Percentiles rank a stretch among this genome's conserved stretches.
Conservation (phyloP, 2,113 vertebrate genomes). For the Forbesichthys agassizii region DNA sequence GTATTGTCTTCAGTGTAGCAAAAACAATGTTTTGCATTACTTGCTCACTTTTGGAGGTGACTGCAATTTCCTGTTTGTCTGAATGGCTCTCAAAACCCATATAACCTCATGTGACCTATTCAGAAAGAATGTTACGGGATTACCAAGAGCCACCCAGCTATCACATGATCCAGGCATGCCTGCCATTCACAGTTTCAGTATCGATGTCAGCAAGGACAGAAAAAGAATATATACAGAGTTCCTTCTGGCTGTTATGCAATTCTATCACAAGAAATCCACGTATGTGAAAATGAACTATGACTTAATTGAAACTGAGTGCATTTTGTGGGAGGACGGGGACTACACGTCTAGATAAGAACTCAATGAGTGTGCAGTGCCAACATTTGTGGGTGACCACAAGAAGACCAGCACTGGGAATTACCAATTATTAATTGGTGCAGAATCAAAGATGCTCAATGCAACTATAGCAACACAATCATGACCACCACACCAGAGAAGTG, state of each 20-base stretch:
- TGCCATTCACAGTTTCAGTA: constrained; percentile 61
- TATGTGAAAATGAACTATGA: not conserved
- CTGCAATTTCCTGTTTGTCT: constrained; percentile 1
- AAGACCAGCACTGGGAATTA: constrained; percentile 15
- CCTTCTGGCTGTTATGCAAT: constrained; percentile 58
- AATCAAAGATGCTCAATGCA: too few species aligned
- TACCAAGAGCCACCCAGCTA: constrained; percentile 45
- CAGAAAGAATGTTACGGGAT: constrained; percentile 56
- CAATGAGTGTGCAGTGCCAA: constrained; percentile 27
- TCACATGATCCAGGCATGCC: constrained; percentile 66
- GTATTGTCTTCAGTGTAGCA: too few species aligned
- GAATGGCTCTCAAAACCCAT: constrained; percentile 25
- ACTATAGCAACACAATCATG: constrained; percentile 1
- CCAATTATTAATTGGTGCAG: not conserved
- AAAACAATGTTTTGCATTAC: too few species aligned
- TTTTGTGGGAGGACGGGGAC: not conserved
- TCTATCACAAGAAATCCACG: not conserved
- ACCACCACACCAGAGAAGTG: too few species aligned
- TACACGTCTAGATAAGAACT: not conserved
- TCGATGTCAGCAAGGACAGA: constrained; percentile 50
- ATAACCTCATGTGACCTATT: constrained; percentile 34
- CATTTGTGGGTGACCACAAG: constrained; percentile 8
- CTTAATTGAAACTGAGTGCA: constrained; percentile 16
- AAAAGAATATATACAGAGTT: constrained; percentile 34
- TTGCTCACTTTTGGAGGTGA: too few species aligned